Conservation (phyloP, 2,113 vertebrate genomes). For the Cettia cetti region DNA sequence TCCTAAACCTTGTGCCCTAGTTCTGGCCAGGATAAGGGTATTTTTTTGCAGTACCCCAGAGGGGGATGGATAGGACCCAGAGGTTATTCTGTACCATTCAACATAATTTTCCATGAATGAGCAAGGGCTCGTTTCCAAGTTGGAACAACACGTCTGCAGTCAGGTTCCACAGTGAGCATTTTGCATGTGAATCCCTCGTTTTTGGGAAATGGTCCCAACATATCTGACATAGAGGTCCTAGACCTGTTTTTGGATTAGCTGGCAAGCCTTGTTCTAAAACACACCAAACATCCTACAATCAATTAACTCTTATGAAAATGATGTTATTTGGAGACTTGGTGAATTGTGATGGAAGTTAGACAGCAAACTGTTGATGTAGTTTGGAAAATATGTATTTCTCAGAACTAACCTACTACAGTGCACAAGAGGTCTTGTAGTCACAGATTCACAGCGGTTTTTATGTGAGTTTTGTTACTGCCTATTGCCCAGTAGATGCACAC, state of each 20-base stretch:
- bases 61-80: no score
- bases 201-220: not conserved
- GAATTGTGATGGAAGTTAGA: not conserved
- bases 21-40: not conserved
- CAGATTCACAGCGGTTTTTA: not conserved
- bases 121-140: accelerated
- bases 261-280: not conserved
- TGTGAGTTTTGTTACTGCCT: not conserved
- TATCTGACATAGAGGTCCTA: not conserved
- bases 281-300: not conserved
- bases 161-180: accelerated
- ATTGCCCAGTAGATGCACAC: not conserved
- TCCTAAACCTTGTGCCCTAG: not conserved
- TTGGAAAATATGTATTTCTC: not conserved
- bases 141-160: accelerated
- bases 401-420: not conserved
- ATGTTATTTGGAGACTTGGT: not conserved
- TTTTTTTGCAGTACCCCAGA: not conserved
- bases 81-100: not conserved
- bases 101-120: not conserved
- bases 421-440: not conserved
- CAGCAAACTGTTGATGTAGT: not conserved
- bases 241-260: not conserved
- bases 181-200: accelerated
- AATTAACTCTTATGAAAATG: not conserved